phyloP scores from a whole-genome alignment of 2,888 invertebrate species.

The Ichneumoninae sp. region DNA sequence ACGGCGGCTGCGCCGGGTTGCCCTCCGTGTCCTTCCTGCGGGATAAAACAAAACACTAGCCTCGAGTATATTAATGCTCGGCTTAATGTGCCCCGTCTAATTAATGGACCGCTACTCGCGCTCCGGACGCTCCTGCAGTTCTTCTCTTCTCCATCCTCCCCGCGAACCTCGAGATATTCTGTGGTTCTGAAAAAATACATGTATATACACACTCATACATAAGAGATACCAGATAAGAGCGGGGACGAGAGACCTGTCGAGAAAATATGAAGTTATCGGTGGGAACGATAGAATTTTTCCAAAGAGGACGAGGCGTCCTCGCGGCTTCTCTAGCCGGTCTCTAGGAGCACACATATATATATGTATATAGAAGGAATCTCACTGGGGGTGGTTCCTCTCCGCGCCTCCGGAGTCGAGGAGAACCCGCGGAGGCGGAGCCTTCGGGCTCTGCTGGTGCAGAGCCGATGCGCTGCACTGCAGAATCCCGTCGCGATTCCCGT shows the following conservation, averaged over 20 bases:
- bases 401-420: constrained; percentile 76
- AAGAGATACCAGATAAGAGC: constrained; percentile 39
- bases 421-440: constrained; percentile 82
- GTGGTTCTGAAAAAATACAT: constrained; percentile 28
- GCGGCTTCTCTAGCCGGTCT: constrained; percentile 12
- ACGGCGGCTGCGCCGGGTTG: constrained; percentile 56
- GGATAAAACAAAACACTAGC: constrained; percentile 84
- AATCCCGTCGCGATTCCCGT: constrained; percentile 36
- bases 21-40: constrained; percentile 80
- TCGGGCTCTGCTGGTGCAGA: constrained; percentile 68
- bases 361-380: constrained; percentile 70
- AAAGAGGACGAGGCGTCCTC: constrained; percentile 4
- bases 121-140: constrained; percentile 22
- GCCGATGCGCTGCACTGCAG: constrained; percentile 59
- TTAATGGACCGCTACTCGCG: constrained; percentile 82
- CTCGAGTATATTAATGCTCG: constrained; percentile 84
- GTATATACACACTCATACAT: background rate
- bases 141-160: constrained; percentile 60
- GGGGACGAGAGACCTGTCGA: constrained; percentile 26
- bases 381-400: constrained; percentile 76
- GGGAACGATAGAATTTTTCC: constrained; percentile 49
- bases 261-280: constrained; percentile 4
- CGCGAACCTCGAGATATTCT: constrained; percentile 45
- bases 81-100: constrained; percentile 84
- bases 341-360: constrained; percentile 54